These are phyloP conservation scores for Lucinisca nassula DNA, from an alignment of 2,888 invertebrate genomes.

Conservation along the genomic window DNA sequence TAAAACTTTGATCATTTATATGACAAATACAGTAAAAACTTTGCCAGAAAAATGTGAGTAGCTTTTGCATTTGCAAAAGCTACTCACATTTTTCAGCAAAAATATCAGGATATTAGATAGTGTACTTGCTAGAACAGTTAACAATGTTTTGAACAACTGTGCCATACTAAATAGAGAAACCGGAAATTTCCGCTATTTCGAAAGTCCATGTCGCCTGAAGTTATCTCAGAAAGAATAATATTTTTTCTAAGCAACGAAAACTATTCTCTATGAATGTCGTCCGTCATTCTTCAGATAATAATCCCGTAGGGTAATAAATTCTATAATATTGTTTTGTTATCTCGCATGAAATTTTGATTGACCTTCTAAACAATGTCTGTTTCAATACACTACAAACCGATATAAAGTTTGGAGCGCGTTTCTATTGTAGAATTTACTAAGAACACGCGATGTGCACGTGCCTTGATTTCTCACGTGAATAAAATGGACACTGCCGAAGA, in stretches of 20 bases:
- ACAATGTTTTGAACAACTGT: no score
- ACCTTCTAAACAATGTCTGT: neutral
- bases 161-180: no score
- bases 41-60: no score
- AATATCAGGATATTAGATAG: no score
- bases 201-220: neutral
- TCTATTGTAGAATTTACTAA: neutral
- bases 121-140: no score
- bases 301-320: neutral
- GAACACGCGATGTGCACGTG: slow-evolving; percentile 20
- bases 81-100: no score
- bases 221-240: neutral
- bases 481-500: neutral
- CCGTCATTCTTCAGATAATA: neutral
- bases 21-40: no score
- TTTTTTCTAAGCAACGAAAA: neutral
- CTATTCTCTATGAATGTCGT: neutral
- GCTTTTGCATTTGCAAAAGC: no score
- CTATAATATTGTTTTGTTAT: neutral
- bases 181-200: neutral
- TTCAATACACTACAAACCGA: neutral
- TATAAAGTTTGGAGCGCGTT: neutral
- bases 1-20: no score
- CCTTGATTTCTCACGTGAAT: slow-evolving; percentile 42
- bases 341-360: neutral